These are phyloP conservation scores for Amblyopsis hoosieri DNA, from an alignment of 2,797 vertebrate genomes.

Conservation along the genomic window DNA sequence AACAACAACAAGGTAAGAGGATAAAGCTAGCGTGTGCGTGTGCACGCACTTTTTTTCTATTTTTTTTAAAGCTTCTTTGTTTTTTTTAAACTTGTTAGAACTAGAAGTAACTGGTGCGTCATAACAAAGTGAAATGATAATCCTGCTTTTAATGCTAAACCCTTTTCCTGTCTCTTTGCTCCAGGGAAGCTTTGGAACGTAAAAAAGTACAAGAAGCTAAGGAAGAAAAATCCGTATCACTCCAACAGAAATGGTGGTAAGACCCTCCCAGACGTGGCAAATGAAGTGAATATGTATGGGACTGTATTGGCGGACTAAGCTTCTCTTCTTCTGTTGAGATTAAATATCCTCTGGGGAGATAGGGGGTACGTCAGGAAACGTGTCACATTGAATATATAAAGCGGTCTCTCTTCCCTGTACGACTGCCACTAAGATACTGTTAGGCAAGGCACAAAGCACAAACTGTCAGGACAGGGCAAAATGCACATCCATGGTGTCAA, in stretches of 20 bases:
- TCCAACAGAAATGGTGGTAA: constrained; percentile 87
- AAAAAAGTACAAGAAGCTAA: constrained; percentile 93
- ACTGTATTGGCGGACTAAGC: no score
- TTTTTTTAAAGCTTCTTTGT: neutral
- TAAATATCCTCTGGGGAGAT: no score
- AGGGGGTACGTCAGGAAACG: no score
- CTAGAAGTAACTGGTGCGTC: neutral
- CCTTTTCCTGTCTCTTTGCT: constrained; percentile 21
- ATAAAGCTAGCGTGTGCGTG: neutral
- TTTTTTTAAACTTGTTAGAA: neutral
- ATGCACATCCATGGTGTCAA: constrained; percentile 18
- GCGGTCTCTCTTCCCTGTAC: no score
- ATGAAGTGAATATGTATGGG: no score
- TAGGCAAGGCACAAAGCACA: constrained; percentile 29
- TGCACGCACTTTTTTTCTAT: no score
- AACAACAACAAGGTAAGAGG: constrained; percentile 74
- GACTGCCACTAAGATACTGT: no score
- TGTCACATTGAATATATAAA: no score
- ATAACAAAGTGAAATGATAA: constrained; percentile 22
- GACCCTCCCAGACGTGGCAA: constrained; percentile 16
- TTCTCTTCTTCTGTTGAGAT: no score
- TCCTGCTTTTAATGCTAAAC: constrained; percentile 1
- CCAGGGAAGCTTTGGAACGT: constrained; percentile 92
- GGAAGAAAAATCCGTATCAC: constrained; percentile 86
- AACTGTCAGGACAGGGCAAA: neutral